Evolutionary conservation across 2,113 vertebrate genomes (phyloP).

Genomic region (Bos taurus): DNA sequence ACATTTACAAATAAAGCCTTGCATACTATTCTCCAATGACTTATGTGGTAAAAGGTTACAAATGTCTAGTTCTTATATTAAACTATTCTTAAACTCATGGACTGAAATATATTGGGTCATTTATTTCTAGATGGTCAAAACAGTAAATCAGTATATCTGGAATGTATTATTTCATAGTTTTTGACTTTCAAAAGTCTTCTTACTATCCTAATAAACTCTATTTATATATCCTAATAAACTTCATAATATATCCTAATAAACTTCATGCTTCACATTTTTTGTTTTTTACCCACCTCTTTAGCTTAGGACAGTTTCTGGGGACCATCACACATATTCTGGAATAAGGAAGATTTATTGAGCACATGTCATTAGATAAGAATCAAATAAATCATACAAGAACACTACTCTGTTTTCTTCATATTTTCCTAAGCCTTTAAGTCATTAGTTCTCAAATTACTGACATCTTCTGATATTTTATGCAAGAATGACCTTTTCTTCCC

Average conservation of each 20-base stretch:
- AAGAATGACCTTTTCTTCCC: constrained; percentile 49
- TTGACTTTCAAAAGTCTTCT: neutral
- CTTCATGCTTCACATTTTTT: neutral
- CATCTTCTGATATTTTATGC: constrained; percentile 33
- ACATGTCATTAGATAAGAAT: neutral
- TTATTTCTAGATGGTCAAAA: neutral
- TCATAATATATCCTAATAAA: neutral
- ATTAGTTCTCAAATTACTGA: constrained; percentile 51
- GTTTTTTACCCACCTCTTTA: neutral
- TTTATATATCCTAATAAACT: neutral
- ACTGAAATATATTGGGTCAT: neutral
- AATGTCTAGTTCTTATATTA: neutral
- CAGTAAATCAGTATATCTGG: neutral
- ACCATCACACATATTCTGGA: neutral
- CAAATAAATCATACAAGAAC: constrained; percentile 46
- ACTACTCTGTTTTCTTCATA: neutral
- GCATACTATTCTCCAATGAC: neutral
- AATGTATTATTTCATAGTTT: neutral
- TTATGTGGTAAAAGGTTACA: neutral
- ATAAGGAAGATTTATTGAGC: constrained; percentile 34
- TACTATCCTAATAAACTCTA: neutral
- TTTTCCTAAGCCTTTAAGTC: neutral
- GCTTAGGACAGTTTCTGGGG: neutral
- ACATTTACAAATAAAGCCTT: neutral
- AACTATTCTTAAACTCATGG: neutral